These are phyloP conservation scores for Carassius gibelio DNA, from an alignment of 2,113 vertebrate genomes.

Conservation along the genomic window DNA sequence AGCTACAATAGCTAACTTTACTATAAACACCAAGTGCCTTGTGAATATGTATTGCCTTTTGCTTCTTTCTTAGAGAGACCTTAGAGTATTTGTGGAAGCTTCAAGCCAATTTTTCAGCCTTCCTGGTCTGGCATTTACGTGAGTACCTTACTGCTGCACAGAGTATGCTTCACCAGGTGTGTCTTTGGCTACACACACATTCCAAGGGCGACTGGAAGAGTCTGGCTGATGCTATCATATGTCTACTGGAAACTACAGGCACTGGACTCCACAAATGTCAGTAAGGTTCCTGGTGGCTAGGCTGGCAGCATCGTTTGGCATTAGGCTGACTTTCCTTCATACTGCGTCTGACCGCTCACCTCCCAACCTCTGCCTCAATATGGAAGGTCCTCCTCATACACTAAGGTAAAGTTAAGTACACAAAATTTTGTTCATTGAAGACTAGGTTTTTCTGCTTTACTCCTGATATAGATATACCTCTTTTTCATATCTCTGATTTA, in stretches of 20 bases:
- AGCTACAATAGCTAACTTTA: constrained; percentile 47
- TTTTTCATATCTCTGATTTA: background rate
- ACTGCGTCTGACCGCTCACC: constrained; percentile 26
- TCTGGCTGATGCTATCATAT: constrained; percentile 62
- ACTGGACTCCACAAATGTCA: constrained; percentile 69
- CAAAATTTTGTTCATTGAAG: background rate
- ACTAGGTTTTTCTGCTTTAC: background rate
- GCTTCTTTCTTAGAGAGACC: constrained; percentile 40
- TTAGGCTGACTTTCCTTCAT: constrained; percentile 38
- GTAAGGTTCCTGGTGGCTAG: constrained; percentile 57
- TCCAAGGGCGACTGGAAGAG: constrained; percentile 41
- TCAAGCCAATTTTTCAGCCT: constrained; percentile 37
- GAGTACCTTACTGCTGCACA: constrained; percentile 38
- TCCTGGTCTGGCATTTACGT: constrained; percentile 39
- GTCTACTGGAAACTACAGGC: constrained; percentile 72
- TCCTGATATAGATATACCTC: background rate
- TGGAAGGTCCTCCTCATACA: constrained; percentile 7
- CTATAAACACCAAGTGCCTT: constrained; percentile 42
- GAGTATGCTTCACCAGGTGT: constrained; percentile 63
- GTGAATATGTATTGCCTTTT: constrained; percentile 32
- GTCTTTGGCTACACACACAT: constrained; percentile 51
- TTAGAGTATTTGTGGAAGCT: constrained; percentile 42
- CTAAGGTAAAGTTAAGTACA: constrained; percentile 17
- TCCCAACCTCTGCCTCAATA: constrained; percentile 18
- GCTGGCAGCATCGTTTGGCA: constrained; percentile 54